Conservation (phyloP, 2,113 vertebrate species). For the Passerina amoena region DNA sequence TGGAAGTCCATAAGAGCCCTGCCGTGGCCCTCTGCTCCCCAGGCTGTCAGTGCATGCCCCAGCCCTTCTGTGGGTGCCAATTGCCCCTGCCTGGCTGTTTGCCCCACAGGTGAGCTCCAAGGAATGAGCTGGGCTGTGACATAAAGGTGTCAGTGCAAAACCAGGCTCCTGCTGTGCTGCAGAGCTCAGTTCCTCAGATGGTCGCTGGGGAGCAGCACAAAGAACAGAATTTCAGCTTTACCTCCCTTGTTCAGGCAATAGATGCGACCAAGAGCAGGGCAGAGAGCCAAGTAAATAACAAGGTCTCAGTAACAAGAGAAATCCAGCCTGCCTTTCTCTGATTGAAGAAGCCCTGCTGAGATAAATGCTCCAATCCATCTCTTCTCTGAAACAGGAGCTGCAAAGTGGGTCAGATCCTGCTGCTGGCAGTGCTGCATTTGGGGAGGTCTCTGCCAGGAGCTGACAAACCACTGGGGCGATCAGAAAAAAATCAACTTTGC, state of each 20-base stretch:
- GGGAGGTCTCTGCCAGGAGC: neutral
- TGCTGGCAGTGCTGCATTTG: neutral
- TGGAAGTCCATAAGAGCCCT: neutral
- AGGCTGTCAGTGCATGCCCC: neutral
- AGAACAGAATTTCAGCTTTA: neutral
- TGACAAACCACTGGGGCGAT: neutral
- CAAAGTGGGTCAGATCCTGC: neutral
- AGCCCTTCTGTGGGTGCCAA: accelerated
- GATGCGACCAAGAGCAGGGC: neutral
- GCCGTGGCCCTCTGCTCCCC: neutral
- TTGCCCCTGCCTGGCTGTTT: accelerated
- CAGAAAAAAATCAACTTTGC: neutral
- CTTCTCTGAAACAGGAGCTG: neutral
- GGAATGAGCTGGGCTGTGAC: neutral
- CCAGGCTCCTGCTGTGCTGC: neutral
- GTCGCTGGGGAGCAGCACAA: neutral
- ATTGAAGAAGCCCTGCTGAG: neutral
- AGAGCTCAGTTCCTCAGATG: neutral
- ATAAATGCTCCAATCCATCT: neutral
- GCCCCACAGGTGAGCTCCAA: neutral
- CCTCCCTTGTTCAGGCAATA: neutral
- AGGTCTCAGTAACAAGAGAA: neutral
- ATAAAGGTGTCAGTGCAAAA: neutral
- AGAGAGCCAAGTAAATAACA: neutral
- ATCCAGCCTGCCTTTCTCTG: neutral